Base-by-base conservation (phyloP, 1,140 invertebrate genomes). In the Nymphalis io region DNA sequence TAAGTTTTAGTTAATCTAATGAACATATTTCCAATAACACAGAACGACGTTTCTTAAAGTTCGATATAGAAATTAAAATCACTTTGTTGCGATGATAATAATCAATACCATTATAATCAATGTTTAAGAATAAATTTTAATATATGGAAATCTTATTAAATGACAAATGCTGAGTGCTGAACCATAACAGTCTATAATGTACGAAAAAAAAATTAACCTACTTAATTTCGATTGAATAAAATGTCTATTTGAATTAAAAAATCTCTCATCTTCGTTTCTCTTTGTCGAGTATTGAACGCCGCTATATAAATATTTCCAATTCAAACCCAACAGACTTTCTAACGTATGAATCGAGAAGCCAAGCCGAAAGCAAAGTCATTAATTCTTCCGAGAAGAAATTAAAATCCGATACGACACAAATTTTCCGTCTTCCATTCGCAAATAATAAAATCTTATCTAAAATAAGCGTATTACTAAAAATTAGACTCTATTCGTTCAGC, bases 361-460 rank as follows among this genome's bases (percentile, higher is more conserved):
- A 63, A 77, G 58, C 63, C 76, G 70, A 82, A 85, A 83, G 81
- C 84, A 83, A 86, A 86, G 78, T 89, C 87, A 87, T 89, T 89
- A 89, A 89, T 89, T 89, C 82, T 80, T 75, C 75, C 69, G 73
- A 82, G 78, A 75, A 87, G 84, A 89, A 89, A 89, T 89, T 89
- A 89, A 89, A 89, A 89, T 81, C 84, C 85, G 84, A 89, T 89
- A 89, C 87, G 83, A 87, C 87, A 87, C 87, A 87, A 87, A 87
- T 87, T 89, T 87, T 83, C 81, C 82, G 79, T 74, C 58, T 72
- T 72, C 60, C 62, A 60, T 60, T 16, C 23, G 65, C 58, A 71
- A 63, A 53, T 57, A 66, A 68, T 18, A 73, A 61, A 60, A 55
- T 73, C 42, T 60, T 77, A 74, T 78, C 61, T 58, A 62, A 27